Percentiles rank a stretch among this genome's conserved stretches.
phyloP scores from a whole-genome alignment of 2,797 vertebrate genomes.

The Chaenodraco wilsoni region DNA sequence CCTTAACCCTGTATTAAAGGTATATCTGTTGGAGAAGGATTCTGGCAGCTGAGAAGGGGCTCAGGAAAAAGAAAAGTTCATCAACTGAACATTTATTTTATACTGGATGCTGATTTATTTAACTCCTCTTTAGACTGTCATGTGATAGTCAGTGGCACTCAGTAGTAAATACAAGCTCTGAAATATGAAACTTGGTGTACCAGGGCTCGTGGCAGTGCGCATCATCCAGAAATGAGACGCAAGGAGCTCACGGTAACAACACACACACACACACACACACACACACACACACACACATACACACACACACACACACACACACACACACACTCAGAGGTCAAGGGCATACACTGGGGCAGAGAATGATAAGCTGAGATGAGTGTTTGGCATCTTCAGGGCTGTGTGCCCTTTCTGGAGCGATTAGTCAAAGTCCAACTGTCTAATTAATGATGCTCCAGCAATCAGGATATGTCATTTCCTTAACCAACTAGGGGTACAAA shows the following conservation, averaged over 20 bases:
- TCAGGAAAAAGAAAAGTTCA: slow-evolving; percentile 50
- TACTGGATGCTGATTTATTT: slow-evolving; percentile 58
- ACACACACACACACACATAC: slow-evolving; percentile 6
- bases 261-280: slow-evolving; percentile 1
- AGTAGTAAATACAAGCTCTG: slow-evolving; percentile 11
- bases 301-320: neutral
- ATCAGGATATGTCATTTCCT: slow-evolving; percentile 70
- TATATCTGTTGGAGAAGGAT: slow-evolving; percentile 60
- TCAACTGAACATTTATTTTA: slow-evolving; percentile 51
- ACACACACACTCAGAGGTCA: slow-evolving; percentile 63
- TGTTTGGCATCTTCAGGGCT: slow-evolving; percentile 78
- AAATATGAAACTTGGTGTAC: slow-evolving; percentile 32
- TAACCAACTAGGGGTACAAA: slow-evolving; percentile 62
- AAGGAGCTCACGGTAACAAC: slow-evolving; percentile 53
- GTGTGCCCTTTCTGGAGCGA: slow-evolving; percentile 81
- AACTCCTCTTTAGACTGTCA: slow-evolving; percentile 18
- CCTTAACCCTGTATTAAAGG: slow-evolving; percentile 78
- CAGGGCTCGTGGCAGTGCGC: slow-evolving; percentile 52
- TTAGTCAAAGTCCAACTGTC: slow-evolving; percentile 83
- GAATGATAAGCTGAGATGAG: slow-evolving; percentile 76
- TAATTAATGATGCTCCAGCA: slow-evolving; percentile 80
- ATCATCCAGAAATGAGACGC: slow-evolving; percentile 72
- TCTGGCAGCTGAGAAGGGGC: slow-evolving; percentile 49
- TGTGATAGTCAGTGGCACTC: slow-evolving; percentile 31
- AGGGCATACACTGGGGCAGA: slow-evolving; percentile 66